Base-by-base conservation (phyloP, 1,140 invertebrate species). In the Dreissena rostriformis region DNA sequence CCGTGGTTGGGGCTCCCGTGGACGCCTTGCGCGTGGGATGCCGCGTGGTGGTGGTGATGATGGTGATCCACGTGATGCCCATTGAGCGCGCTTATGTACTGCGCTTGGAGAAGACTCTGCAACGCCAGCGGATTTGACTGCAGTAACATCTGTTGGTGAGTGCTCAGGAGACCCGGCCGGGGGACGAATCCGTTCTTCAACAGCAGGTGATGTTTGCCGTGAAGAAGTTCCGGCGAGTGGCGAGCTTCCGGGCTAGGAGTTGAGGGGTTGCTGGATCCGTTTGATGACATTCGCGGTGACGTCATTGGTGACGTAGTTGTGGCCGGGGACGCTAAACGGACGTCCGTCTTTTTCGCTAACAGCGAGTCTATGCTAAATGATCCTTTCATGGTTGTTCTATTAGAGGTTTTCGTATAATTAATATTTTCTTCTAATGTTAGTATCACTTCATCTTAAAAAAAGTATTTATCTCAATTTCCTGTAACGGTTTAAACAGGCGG, bases 341-440 rank as follows among this genome's bases (percentile, higher is more conserved):
- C 24, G 26, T 86, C 84, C 0, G 88, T 86, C 52, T 88, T 86
- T 39, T 84, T 88, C 15, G 91, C 88, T 19, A 92, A 77, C 28
- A 92, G 81, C 73, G 91, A 91, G 77, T 92, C 91, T 17, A 92
- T 92, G 72, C 90, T 92, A 61, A 92, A 92, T 7, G 91, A 91
- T 29, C 82, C 82, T 52, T 84, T 84, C 82, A 84, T 84, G n/a
- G 26, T 77, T 26, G 8, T 51, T 53, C 12, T 73, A 1, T 28
- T 70, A 28, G 17, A 70, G n/a, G 0, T 10, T 70, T 14, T 70
- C n/a, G 19, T 29, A 26, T 26, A 26, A n/a, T 39, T 28, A n/a
- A 39, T 19, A 53, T 14, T 51, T 28, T 15, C 55, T 55, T n/a
- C 0, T 12, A 24, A 78, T 52, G 15, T 75, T 68, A 17, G 6